Conservation (phyloP, 1,140 invertebrate species). For the Penaeus chinensis region DNA sequence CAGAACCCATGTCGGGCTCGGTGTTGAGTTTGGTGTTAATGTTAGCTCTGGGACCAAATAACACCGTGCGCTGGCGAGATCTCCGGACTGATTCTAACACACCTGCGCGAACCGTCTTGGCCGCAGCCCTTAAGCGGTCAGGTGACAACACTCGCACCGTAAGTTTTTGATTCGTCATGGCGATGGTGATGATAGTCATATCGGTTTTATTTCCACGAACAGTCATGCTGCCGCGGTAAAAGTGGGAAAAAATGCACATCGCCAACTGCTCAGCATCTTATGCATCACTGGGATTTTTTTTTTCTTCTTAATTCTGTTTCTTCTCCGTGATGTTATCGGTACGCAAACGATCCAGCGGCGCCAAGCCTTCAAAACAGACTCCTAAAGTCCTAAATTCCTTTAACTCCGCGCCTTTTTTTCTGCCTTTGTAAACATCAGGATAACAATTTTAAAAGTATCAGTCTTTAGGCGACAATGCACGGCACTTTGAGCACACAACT, state of each 20-base stretch:
- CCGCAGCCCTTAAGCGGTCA: conserved; percentile 17
- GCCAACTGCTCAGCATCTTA: conserved; percentile 6
- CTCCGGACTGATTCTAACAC: not conserved
- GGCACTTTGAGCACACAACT: too few species aligned
- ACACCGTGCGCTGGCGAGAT: not conserved
- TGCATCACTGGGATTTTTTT: not conserved
- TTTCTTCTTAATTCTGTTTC: not conserved
- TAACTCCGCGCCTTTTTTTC: too few species aligned
- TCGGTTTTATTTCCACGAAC: conserved; percentile 22
- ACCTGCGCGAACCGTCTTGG: too few species aligned
- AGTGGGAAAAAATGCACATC: not conserved
- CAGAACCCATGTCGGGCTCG: conserved; percentile 13
- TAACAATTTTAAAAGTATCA: too few species aligned
- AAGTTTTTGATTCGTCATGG: conserved; percentile 23
- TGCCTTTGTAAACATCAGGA: too few species aligned
- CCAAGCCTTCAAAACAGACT: too few species aligned
- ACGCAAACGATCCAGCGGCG: too few species aligned
- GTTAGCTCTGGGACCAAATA: too few species aligned
- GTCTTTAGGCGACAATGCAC: too few species aligned
- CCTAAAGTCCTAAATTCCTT: too few species aligned
- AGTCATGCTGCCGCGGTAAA: not conserved
- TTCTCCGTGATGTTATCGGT: too few species aligned
- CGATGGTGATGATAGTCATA: conserved; percentile 11
- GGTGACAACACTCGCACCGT: conserved; percentile 12
- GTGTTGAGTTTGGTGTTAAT: not conserved